phyloP scores from a whole-genome alignment of 2,797 vertebrate genomes.

The Megalops cyprinoides region DNA sequence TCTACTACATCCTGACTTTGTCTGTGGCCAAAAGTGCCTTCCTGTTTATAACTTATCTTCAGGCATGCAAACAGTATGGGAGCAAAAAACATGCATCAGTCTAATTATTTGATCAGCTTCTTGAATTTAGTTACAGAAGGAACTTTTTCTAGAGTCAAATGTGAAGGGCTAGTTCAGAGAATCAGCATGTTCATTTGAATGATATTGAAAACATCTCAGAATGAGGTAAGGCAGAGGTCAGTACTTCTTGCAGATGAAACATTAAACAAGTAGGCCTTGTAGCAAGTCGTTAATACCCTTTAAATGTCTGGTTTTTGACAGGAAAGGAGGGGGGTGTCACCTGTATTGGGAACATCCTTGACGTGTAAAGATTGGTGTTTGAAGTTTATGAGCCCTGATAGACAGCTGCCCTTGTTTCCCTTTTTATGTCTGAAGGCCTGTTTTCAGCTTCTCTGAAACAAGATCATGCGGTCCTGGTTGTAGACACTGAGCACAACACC shows the following conservation, averaged over 20 bases:
- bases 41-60: conserved; percentile 43
- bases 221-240: background rate
- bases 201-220: no score
- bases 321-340: background rate
- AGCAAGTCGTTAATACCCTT: background rate
- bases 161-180: background rate
- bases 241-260: background rate
- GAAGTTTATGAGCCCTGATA: background rate
- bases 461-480: background rate
- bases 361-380: background rate
- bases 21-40: conserved; percentile 53
- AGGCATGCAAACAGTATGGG: background rate
- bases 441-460: background rate
- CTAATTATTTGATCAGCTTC: background rate
- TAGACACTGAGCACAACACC: background rate
- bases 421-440: background rate
- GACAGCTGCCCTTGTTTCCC: background rate
- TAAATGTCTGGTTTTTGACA: background rate
- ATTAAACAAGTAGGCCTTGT: background rate
- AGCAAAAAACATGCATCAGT: background rate
- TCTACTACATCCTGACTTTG: conserved; percentile 74
- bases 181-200: background rate
- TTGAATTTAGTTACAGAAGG: background rate
- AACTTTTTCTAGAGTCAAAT: background rate
- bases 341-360: background rate